phyloP scores from a whole-genome alignment of 2,888 invertebrate species.

The Chaetoderma sp. region DNA sequence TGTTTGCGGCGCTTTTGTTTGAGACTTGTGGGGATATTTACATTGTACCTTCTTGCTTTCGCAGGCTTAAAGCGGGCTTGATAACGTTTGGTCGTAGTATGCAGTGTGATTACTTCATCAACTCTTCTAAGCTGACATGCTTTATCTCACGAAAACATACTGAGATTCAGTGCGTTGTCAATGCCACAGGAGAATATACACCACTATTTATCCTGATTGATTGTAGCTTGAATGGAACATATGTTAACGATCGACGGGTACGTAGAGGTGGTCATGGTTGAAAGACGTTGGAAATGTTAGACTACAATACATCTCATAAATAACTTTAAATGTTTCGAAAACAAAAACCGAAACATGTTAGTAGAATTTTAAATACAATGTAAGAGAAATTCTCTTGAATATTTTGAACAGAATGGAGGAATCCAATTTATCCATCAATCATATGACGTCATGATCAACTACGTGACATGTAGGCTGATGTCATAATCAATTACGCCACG shows the following conservation, averaged over 20 bases:
- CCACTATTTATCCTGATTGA: constrained; percentile 63
- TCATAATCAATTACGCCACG: too few relatives aligned
- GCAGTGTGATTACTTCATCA: constrained; percentile 57
- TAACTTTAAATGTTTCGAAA: too few relatives aligned
- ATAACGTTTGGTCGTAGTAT: constrained; percentile 50
- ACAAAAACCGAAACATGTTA: too few relatives aligned
- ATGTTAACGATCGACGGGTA: constrained; percentile 68
- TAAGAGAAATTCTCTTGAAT: too few relatives aligned
- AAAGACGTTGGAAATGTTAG: not conserved
- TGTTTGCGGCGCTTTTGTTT: too few relatives aligned
- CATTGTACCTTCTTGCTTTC: too few relatives aligned
- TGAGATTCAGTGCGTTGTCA: constrained; percentile 56
- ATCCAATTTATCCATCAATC: too few relatives aligned
- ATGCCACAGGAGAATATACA: constrained; percentile 54
- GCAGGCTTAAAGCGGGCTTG: constrained; percentile 47
- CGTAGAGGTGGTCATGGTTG: not conserved
- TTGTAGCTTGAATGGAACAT: constrained; percentile 70
- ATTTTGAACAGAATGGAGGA: too few relatives aligned
- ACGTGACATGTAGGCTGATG: too few relatives aligned
- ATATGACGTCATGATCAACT: too few relatives aligned
- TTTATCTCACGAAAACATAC: constrained; percentile 70
- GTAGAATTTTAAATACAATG: too few relatives aligned
- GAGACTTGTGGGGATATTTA: too few relatives aligned
- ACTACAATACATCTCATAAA: constrained; percentile 7
- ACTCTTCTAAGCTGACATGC: constrained; percentile 63